Base-by-base conservation (phyloP, 2,113 vertebrate species). In the Gallinago jamesoni region DNA sequence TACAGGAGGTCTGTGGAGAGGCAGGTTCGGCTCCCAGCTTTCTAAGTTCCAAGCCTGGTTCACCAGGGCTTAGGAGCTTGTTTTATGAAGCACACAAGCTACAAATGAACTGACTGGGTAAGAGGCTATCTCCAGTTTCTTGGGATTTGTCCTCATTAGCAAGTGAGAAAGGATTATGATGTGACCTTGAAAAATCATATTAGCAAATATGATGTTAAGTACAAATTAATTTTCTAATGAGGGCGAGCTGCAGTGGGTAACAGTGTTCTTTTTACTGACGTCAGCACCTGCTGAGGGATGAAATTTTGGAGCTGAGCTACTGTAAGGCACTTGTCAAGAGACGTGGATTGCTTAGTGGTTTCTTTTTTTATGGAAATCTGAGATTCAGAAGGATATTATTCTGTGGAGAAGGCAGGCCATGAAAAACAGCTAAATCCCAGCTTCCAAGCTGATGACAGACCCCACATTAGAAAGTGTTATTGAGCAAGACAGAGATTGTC, bases 181-280 rank as follows among this genome's bases (percentile, higher is more conserved):
- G 82, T 95, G 95, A 96, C 95, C 95, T 97, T 93, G 82, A 96
- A 91, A 95, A 95, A 93, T 90, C 78, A 69, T 83, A 91, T 93
- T 90, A 96, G 85, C 92, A 96, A 96, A 95, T 88, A 95, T 35
- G 81, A 84, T 93, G 91, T 83, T 93, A 96, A 95, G 85, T 90
- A 91, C 87, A 94, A 97, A 97, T 96, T 96, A 96, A 94, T 96
- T 96, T 96, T 91, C 84, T 96, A 96, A 97, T 95, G 93, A 97
- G 96, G 91, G n/a, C 8, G 6, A 94, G 91, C 81, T 94, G 86
- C 85, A 87, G 70, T 76, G 69, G 81, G 69, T 87, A 89, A 59
- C 86, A 91, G 41, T 52, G 12, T 86, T 90, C 84, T 70, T 91
- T 91, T 89, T 62, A 78, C 74, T 92, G 87, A 76, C 6, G 11